These are phyloP conservation scores for Asobara japonica DNA, from an alignment of 1,140 invertebrate genomes.

Conservation along the genomic window DNA sequence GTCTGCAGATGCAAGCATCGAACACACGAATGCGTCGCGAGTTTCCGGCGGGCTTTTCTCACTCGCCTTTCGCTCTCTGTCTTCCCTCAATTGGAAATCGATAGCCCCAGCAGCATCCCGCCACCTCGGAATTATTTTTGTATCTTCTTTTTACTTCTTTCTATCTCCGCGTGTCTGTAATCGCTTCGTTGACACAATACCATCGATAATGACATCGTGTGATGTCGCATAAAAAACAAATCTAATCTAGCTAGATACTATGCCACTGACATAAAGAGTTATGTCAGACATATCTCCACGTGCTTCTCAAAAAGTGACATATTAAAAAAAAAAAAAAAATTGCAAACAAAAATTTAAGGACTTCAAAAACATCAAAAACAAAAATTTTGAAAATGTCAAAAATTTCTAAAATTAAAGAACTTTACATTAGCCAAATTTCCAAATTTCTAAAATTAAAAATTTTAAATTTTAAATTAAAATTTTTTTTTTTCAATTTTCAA, in stretches of 20 bases:
- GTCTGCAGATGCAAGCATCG: background rate
- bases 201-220: background rate
- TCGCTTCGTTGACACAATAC: conserved; percentile 11
- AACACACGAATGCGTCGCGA: conserved; percentile 8
- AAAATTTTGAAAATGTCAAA: no score
- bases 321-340: no score
- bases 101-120: conserved; percentile 10
- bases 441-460: no score
- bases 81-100: conserved; percentile 14
- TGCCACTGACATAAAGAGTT: background rate
- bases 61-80: background rate
- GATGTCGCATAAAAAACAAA: background rate
- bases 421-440: no score
- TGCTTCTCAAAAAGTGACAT: no score
- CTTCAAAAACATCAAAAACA: no score
- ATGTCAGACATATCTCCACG: background rate
- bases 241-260: background rate
- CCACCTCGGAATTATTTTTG: conserved; percentile 14
- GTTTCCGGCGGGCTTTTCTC: conserved; percentile 3
- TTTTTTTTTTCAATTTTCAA: no score
- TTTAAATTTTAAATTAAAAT: no score
- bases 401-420: no score
- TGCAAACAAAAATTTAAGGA: no score
- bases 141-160: background rate
- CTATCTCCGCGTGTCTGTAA: background rate